Percentiles rank a stretch among this genome's conserved stretches.
Evolutionary conservation across 2,113 vertebrate genomes (phyloP).

Genomic region (Oncorhynchus mykiss): DNA sequence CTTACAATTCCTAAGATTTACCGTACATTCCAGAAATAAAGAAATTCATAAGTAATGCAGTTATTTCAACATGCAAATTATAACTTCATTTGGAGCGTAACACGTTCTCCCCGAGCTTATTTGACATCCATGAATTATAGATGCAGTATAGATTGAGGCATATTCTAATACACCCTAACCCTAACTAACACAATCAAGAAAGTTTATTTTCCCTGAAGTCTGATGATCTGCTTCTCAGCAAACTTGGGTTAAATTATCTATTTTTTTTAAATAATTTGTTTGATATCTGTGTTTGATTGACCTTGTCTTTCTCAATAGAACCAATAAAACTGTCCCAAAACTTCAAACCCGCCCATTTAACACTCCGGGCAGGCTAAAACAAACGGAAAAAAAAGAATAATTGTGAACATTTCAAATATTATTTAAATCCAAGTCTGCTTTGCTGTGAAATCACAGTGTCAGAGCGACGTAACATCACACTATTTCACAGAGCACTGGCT

Average conservation of each 20-base stretch:
- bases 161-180: no score
- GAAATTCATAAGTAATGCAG: conserved; percentile 38
- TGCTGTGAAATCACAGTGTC: conserved; percentile 48
- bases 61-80: conserved; percentile 18
- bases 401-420: no score
- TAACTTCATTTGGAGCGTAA: conserved; percentile 11
- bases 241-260: no score
- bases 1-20: no score
- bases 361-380: no score
- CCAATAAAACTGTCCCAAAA: no score
- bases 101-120: conserved; percentile 19
- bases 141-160: conserved; percentile 1
- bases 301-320: no score
- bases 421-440: neutral
- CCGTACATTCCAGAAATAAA: conserved; percentile 17
- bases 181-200: neutral
- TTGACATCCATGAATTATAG: conserved; percentile 20
- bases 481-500: conserved; percentile 32
- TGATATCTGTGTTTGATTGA: no score
- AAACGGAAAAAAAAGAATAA: no score
- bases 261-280: no score
- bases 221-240: neutral
- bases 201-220: conserved; percentile 2
- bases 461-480: conserved; percentile 32
- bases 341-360: no score